Percentiles rank a stretch among this genome's conserved stretches.
These are phyloP conservation scores for Nomada ruficornis DNA, from an alignment of 2,888 invertebrate genomes.

Conservation along the genomic window DNA sequence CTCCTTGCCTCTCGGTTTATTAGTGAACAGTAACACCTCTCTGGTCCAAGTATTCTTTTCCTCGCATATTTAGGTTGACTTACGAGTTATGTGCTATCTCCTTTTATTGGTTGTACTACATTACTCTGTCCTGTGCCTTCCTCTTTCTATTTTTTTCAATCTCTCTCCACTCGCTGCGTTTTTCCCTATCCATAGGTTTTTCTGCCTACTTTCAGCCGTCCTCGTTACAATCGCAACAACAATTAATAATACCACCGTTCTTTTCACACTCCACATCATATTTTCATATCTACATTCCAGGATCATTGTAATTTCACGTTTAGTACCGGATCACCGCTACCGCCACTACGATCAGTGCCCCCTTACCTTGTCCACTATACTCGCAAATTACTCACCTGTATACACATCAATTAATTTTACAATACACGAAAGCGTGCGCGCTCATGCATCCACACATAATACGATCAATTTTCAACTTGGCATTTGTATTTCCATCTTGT, in stretches of 20 bases:
- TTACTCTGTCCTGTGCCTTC: slow-evolving; percentile 11
- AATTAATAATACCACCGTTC: no score
- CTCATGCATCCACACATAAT: background rate
- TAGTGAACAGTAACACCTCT: slow-evolving; percentile 85
- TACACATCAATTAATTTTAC: background rate
- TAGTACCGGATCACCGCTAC: slow-evolving; percentile 18
- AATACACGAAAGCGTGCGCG: background rate
- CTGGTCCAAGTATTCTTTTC: slow-evolving; percentile 84
- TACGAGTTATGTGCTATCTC: slow-evolving; percentile 78
- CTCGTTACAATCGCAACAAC: background rate
- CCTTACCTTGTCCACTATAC: slow-evolving; percentile 2
- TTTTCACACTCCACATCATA: background rate
- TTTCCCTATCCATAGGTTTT: background rate
- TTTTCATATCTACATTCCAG: background rate
- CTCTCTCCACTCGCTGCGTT: background rate
- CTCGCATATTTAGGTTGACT: slow-evolving; percentile 83
- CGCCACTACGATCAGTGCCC: slow-evolving; percentile 18
- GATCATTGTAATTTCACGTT: slow-evolving; percentile 2
- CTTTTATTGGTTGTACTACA: slow-evolving; percentile 37
- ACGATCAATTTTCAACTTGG: background rate
- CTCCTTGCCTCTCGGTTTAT: slow-evolving; percentile 85
- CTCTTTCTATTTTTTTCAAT: slow-evolving; percentile 29
- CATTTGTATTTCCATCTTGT: slow-evolving; percentile 22
- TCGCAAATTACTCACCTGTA: background rate
- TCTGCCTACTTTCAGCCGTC: background rate